Conservation (phyloP, 1,140 invertebrate species). For the Akabosia matsudoensis region DNA sequence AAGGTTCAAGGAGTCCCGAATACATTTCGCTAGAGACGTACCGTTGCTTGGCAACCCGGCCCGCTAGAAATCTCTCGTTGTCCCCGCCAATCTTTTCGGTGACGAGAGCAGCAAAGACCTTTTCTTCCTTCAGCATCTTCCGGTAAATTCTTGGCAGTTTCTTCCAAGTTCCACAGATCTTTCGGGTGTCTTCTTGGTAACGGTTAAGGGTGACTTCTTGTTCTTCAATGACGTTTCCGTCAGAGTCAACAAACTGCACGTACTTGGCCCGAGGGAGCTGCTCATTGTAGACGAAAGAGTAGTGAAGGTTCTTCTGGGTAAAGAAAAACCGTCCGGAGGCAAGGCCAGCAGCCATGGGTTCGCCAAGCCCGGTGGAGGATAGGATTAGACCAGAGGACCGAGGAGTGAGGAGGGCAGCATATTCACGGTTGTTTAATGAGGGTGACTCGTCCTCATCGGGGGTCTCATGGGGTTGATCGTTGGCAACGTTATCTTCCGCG, state of each 20-base stretch:
- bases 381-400: conserved; percentile 58
- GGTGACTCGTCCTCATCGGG: too few species aligned
- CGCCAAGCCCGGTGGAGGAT: conserved; percentile 56
- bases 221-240: conserved; percentile 75
- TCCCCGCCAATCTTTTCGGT: conserved; percentile 60
- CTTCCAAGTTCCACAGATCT: conserved; percentile 79
- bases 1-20: conserved; percentile 69
- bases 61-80: conserved; percentile 48
- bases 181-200: conserved; percentile 45
- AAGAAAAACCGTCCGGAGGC: conserved; percentile 73
- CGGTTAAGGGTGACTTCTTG: conserved; percentile 57
- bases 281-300: conserved; percentile 66
- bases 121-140: conserved; percentile 69
- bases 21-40: conserved; percentile 75
- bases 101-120: conserved; percentile 69
- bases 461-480: too few species aligned
- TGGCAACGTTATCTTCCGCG: conserved; percentile 55
- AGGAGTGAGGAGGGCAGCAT: conserved; percentile 72
- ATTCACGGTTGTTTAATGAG: conserved; percentile 61
- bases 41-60: conserved; percentile 49
- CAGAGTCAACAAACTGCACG: conserved; percentile 71
- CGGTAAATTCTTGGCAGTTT: conserved; percentile 77
- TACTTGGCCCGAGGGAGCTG: conserved; percentile 61
- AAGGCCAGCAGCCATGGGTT: conserved; percentile 60
- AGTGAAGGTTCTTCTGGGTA: conserved; percentile 69